Evolutionary conservation across 2,888 invertebrate genomes (phyloP).

Genomic region (Hedya salicella): DNA sequence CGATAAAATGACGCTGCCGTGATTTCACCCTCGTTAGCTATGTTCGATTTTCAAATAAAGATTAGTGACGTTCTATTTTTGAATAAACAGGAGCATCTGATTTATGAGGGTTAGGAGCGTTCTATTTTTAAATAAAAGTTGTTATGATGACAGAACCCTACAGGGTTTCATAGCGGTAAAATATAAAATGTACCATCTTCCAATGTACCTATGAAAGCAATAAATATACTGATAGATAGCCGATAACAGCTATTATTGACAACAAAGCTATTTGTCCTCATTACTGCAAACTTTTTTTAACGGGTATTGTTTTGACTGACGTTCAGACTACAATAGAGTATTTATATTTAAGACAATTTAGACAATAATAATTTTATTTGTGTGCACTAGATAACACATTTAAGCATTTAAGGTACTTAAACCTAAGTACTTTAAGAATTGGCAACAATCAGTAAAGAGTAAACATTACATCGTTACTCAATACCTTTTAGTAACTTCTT

Average conservation of each 20-base stretch:
- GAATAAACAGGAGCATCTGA: neutral
- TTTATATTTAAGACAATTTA: too few relatives aligned
- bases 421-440: too few relatives aligned
- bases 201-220: too few relatives aligned
- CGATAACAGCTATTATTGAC: too few relatives aligned
- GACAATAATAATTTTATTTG: too few relatives aligned
- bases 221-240: too few relatives aligned
- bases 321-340: neutral
- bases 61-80: neutral
- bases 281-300: neutral
- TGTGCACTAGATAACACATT: neutral
- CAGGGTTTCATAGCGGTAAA: too few relatives aligned
- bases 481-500: neutral
- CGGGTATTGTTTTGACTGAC: neutral
- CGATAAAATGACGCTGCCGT: conserved; percentile 51
- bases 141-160: too few relatives aligned
- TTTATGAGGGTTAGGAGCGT: too few relatives aligned
- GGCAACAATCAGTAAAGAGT: conserved; percentile 1
- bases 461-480: conserved; percentile 11
- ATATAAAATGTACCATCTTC: too few relatives aligned
- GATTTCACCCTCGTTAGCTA: conserved; percentile 21
- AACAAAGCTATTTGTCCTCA: neutral
- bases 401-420: too few relatives aligned
- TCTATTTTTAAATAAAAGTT: too few relatives aligned
- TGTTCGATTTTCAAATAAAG: conserved; percentile 22